Evolutionary conservation across 2,888 invertebrate genomes (phyloP).

Genomic region (Xylocampa areola): DNA sequence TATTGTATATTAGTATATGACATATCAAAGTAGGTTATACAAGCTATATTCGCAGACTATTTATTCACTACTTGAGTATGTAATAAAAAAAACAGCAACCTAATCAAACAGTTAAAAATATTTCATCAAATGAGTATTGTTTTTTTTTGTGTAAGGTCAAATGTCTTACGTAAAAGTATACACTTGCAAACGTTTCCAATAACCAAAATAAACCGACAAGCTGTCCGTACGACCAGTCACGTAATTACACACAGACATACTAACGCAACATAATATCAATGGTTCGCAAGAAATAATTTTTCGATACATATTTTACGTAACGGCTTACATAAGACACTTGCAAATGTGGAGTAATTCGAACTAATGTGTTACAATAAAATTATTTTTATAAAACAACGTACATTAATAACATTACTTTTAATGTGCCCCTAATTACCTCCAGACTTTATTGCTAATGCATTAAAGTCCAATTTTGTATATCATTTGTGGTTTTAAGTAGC

Average conservation of each 20-base stretch:
- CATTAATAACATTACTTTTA: constrained; percentile 20
- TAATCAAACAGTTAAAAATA: too few species aligned
- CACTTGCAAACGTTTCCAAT: background rate
- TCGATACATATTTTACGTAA: constrained; percentile 37
- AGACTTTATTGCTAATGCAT: constrained; percentile 10
- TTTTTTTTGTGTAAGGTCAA: background rate
- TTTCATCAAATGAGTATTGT: background rate
- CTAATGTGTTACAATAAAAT: constrained; percentile 39
- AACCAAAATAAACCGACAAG: constrained; percentile 17
- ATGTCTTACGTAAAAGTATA: too few species aligned
- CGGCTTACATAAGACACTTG: constrained; percentile 40
- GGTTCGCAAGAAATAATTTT: constrained; percentile 26
- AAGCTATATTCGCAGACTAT: background rate
- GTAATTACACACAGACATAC: constrained; percentile 16
- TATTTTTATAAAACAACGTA: constrained; percentile 41
- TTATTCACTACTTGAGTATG: too few species aligned
- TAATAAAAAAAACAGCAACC: too few species aligned
- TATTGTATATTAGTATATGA: constrained; percentile 49
- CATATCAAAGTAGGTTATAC: background rate
- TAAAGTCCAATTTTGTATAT: constrained; percentile 28
- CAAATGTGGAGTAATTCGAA: constrained; percentile 47
- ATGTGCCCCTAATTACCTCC: constrained; percentile 6
- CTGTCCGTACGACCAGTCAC: constrained; percentile 33
- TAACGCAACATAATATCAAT: constrained; percentile 16
- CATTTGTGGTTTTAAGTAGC: constrained; percentile 9